Evolutionary conservation across 2,888 invertebrate genomes (phyloP), one percentile per base, ranked within the genome.

Genomic region (Yponomeuta plumbellus): DNA sequence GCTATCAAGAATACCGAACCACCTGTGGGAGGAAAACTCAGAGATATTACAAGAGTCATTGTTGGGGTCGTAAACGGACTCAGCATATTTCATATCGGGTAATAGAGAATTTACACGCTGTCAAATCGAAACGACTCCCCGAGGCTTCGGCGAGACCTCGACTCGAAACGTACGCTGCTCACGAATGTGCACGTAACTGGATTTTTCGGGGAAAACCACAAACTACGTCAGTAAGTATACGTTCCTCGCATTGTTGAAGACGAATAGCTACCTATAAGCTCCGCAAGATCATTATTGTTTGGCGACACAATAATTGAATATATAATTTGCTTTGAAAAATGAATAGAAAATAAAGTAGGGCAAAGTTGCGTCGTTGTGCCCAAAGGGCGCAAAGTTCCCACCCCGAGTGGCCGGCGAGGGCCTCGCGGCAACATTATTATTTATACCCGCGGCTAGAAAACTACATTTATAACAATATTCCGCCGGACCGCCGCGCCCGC

Each of bases 21-120:
- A 21, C 11, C 59, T 11, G 23, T 20, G 22, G 59, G 22, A 22
- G 23, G n/a, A 10, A 59, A 22, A 22, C 21, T 59, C 22, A n/a
- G 59, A 21, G 22, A 13, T 22, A 23, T 59, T 59, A 59, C 59
- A 23, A 76, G 73, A 69, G 72, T 68, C 71, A 34, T 34, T 75
- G 17, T 17, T 17, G 44, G 44, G 17, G 72, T 84, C 81, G 84
- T 85, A 84, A 87, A 84, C 78, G 80, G 58, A n/a, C 75, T 69
- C 73, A 75, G 75, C 86, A 90, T 92, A 91, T 91, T 87, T 92
- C 91, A 92, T 92, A 92, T 86, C 87, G 83, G 80, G 88, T 91
- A 91, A 91, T 91, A 88, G 88, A 81, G 88, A 91, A 92, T 92
- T 91, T 92, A 92, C 91, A 91, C 87, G 87, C 89, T 90, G 91